These are phyloP conservation scores for Drosophila navojoa DNA, from an alignment of 1,140 invertebrate species.

Conservation along the genomic window DNA sequence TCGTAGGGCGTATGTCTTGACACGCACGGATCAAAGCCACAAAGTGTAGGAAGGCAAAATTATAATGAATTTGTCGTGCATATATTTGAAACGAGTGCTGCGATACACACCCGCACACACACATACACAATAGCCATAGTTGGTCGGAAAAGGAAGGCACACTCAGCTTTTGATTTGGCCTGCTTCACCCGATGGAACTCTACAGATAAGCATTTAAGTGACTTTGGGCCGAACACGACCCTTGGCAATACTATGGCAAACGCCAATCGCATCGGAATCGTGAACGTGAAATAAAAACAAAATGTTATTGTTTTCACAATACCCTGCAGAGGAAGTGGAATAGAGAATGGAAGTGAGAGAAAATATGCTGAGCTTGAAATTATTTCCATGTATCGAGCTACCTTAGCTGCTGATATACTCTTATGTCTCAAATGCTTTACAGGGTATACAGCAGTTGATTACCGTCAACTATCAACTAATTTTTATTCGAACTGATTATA, in stretches of 20 bases:
- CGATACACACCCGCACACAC: constrained; percentile 33
- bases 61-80: constrained; percentile 79
- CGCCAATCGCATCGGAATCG: constrained; percentile 38
- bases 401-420: too few relatives aligned
- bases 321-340: neutral
- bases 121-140: constrained; percentile 28
- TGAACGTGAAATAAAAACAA: constrained; percentile 59
- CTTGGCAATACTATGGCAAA: constrained; percentile 8
- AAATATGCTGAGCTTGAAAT: too few relatives aligned
- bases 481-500: too few relatives aligned
- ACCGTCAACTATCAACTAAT: neutral
- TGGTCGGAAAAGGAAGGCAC: constrained; percentile 2
- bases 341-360: too few relatives aligned
- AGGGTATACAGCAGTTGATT: neutral
- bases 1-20: constrained; percentile 62
- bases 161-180: constrained; percentile 59
- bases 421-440: too few relatives aligned
- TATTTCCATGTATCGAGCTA: too few relatives aligned
- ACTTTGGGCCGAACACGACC: constrained; percentile 49
- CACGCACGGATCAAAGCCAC: constrained; percentile 66
- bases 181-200: constrained; percentile 54
- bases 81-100: constrained; percentile 50
- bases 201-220: constrained; percentile 76
- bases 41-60: constrained; percentile 46
- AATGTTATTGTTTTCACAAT: constrained; percentile 33